These are phyloP conservation scores for Diploptera punctata DNA, from an alignment of 2,888 invertebrate species.

Conservation along the genomic window DNA sequence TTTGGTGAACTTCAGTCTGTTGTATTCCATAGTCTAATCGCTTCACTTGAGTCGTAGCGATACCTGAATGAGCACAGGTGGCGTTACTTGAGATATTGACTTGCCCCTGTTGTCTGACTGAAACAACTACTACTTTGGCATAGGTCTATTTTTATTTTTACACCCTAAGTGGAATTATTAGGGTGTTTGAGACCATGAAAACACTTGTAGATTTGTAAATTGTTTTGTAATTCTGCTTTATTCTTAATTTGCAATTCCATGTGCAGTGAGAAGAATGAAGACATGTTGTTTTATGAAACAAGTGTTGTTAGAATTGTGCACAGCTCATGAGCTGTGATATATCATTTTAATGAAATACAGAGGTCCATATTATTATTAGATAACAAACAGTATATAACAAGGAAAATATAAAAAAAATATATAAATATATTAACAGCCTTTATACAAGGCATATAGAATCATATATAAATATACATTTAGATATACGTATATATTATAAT, in stretches of 20 bases:
- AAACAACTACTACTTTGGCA: neutral
- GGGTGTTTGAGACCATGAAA: neutral
- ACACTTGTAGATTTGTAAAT: neutral
- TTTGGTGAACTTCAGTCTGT: slow-evolving; percentile 66
- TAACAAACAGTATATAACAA: slow-evolving; percentile 1
- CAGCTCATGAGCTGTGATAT: too few relatives aligned
- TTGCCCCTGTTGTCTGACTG: neutral
- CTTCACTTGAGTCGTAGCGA: slow-evolving; percentile 62
- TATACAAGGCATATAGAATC: neutral
- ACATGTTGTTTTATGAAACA: too few relatives aligned
- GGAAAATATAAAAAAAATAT: neutral
- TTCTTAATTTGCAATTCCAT: too few relatives aligned
- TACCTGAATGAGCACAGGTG: slow-evolving; percentile 24
- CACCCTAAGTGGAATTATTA: neutral
- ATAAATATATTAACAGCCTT: slow-evolving; percentile 9
- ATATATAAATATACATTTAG: neutral
- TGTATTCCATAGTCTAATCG: slow-evolving; percentile 65
- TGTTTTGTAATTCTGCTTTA: neutral
- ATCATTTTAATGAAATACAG: neutral
- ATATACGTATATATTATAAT: slow-evolving; percentile 7
- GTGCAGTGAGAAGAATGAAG: too few relatives aligned
- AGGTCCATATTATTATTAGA: slow-evolving; percentile 18
- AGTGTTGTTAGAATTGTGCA: too few relatives aligned
- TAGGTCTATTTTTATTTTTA: neutral
- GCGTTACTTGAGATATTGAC: slow-evolving; percentile 9